These are phyloP conservation scores for Xylota segnis DNA, from an alignment of 2,888 invertebrate species.

Conservation along the genomic window DNA sequence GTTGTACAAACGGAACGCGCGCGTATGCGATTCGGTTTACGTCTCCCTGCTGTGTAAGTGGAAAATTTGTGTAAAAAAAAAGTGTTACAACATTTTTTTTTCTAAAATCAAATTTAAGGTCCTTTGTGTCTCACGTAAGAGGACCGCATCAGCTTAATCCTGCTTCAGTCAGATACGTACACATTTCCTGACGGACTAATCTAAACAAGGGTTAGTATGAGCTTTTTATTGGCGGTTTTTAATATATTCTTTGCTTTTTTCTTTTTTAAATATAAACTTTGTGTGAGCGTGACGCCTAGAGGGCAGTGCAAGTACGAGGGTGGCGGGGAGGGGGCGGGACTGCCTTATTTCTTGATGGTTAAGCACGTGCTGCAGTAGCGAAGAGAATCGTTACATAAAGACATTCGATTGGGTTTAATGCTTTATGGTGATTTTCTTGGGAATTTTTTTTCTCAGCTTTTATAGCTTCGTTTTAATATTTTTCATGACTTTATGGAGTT, in stretches of 20 bases:
- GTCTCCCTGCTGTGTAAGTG: slow-evolving; percentile 14
- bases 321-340: slow-evolving; percentile 5
- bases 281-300: slow-evolving; percentile 30
- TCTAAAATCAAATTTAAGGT: background rate
- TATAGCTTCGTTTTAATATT: slow-evolving; percentile 7
- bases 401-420: slow-evolving; percentile 48
- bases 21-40: slow-evolving; percentile 21
- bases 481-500: background rate
- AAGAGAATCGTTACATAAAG: slow-evolving; percentile 60
- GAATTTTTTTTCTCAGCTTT: background rate
- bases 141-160: background rate
- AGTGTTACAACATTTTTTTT: background rate
- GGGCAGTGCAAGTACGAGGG: slow-evolving; percentile 29
- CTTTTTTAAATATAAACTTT: background rate
- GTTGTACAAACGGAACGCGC: slow-evolving; percentile 51
- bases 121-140: background rate
- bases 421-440: slow-evolving; percentile 16
- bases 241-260: background rate
- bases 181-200: slow-evolving; percentile 31
- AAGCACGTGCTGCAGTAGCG: slow-evolving; percentile 63
- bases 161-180: background rate
- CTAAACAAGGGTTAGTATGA: slow-evolving; percentile 50
- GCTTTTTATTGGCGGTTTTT: slow-evolving; percentile 66
- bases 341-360: slow-evolving; percentile 37
- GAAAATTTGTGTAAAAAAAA: slow-evolving; percentile 11